Evolutionary conservation across 2,113 vertebrate genomes (phyloP).

Genomic region (Sinocyclocheilus rhinocerous): DNA sequence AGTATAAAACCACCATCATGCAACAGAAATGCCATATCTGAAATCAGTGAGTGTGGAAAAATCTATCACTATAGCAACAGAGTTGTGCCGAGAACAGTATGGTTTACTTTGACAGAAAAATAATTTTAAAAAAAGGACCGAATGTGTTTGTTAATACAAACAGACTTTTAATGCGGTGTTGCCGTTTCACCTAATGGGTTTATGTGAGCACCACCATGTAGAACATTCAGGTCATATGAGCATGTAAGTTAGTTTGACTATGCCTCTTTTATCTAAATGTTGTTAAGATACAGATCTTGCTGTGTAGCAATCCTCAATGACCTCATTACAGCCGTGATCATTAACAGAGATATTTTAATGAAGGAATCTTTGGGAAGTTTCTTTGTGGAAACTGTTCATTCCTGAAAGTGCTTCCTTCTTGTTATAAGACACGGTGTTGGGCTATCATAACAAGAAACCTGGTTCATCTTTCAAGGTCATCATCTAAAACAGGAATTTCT

Average conservation of each 20-base stretch:
- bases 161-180: not conserved
- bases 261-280: not conserved
- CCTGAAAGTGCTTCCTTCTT: constrained; percentile 10
- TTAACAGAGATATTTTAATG: not conserved
- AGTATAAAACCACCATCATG: not conserved
- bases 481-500: not conserved
- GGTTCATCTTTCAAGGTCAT: constrained; percentile 14
- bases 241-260: not conserved
- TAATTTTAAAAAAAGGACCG: not conserved
- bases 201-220: not conserved
- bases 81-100: not conserved
- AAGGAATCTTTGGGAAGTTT: not conserved
- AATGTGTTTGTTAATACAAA: not conserved
- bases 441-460: not conserved
- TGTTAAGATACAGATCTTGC: not conserved
- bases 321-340: not conserved
- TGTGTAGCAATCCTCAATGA: not conserved
- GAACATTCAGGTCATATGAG: not conserved
- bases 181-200: not conserved
- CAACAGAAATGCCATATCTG: not conserved
- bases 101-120: not conserved
- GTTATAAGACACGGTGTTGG: not conserved
- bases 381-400: not conserved
- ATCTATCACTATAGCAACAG: constrained; percentile 18
- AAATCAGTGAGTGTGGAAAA: not conserved